Evolutionary conservation across 2,888 invertebrate genomes (phyloP), one percentile per base, ranked within the genome.

Genomic region (Cephus nigrinus): DNA sequence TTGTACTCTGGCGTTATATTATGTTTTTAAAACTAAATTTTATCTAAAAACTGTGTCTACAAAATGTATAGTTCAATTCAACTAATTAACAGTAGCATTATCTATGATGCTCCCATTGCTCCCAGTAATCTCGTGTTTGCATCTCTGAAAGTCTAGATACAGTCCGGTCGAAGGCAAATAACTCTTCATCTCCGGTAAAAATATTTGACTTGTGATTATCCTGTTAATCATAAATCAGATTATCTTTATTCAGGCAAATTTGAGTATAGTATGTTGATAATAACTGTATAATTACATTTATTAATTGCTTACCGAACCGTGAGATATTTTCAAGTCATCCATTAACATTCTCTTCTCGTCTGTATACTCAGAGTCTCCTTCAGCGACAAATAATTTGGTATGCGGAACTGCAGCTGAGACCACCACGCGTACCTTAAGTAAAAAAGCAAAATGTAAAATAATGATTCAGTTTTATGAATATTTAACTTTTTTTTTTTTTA

Each of bases 161-260:
- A 33, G 99, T 98, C 78, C 99, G 94, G 87, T 98, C 98, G 90
- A 97, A 98, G 0, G 99, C 99, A 92, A 99, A 99, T 87, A 98
- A 92, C 92, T 99, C 99, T 92, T 99, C 99, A 91, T 98, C 98
- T 0, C 99, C 99, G 1, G 98, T 98, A 88, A 99, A 99, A 84
- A 99, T 96, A 87, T 96, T 98, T 4, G 98, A 96, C 82, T 94
- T 94, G 32, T 96, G 95, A 87, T 95, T 94, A 77, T 95, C 95
- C 96, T 96, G 87, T 9, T 15, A 55, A 30, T 30, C 36, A 34
- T 79, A 81, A 81, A 76, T 75, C 69, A 80, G 77, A 75, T 74
- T 55, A 5, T 1, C 23, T 23, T 55, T 33, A n/a, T 36, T 23
- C 72, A 34, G 23, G 32, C 31, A 15, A 33, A 36, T 31, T n/a